Base-by-base conservation (phyloP, 2,797 vertebrate genomes). In the Podarcis siculus region DNA sequence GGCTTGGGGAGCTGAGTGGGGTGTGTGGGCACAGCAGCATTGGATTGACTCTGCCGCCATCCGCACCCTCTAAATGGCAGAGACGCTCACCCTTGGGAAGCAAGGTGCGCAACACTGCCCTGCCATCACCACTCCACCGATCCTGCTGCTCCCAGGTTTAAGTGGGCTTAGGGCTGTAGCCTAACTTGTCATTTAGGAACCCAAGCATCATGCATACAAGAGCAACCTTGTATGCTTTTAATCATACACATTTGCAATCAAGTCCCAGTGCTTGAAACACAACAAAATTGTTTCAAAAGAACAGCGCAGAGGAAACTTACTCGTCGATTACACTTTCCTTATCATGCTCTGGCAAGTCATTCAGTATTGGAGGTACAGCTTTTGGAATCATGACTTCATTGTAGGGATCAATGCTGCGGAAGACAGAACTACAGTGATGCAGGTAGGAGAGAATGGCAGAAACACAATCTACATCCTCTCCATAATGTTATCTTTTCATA, bases 351-450 rank as follows among this genome's bases (percentile, higher is more conserved):
- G 94, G 93, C 73, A 97, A 93, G 75, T 72, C 83, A 19, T 25
- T 21, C 7, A 96, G 89, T 49, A 85, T 0, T 6, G 94, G 72
- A 87, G 97, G 96, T 8, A 89, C 84, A 2, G 94, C 90, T 67
- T 49, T 30, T 39, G 97, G 97, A 86, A 97, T 96, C 95, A 97
- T 92, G 37, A 91, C 93, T 2, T 73, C 71, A 75, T 88, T 95
- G 92, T 96, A 96, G 83, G 93, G 90, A 85, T 97, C 95, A 35
- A 86, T 96, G 91, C 94, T 94, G 90, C 85, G 79, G 84, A 92
- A 95, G 94, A 80, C 0, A 73, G 15, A 91, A 45, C 27, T 27
- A 90, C 32, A 49, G 25, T 6, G 37, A 79, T 45, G 58, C 77
- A 3, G 87, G 89, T 55, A 78, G 32, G 27, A 83, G 25, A 71